Evolutionary conservation across 2,797 vertebrate genomes (phyloP).

Genomic region (Phataginus tricuspis): DNA sequence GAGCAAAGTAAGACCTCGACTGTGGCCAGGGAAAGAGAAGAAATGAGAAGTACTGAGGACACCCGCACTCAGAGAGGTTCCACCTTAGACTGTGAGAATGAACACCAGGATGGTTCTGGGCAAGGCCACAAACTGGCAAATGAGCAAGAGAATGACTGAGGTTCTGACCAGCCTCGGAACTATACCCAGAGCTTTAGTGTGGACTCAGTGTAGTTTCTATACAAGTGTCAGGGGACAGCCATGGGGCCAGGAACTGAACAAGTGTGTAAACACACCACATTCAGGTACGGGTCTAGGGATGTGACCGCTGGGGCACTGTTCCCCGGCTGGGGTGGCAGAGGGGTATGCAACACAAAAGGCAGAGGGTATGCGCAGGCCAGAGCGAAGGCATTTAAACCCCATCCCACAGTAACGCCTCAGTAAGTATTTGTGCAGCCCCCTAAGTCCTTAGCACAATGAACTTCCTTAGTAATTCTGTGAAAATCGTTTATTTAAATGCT

Average conservation of each 20-base stretch:
- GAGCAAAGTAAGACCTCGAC: neutral
- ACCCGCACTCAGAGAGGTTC: neutral
- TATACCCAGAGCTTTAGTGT: neutral
- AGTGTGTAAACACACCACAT: fast-evolving
- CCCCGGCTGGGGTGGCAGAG: fast-evolving
- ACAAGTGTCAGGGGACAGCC: neutral
- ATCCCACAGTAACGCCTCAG: neutral
- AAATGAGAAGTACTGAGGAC: neutral
- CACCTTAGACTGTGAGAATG: neutral
- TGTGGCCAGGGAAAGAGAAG: neutral
- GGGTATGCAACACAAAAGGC: neutral
- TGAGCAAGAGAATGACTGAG: neutral
- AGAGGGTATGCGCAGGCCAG: neutral
- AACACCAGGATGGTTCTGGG: neutral
- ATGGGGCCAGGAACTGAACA: neutral
- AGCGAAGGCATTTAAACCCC: neutral
- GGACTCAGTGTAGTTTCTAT: neutral
- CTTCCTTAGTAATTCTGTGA: neutral
- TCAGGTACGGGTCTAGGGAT: neutral
- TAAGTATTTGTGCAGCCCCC: neutral
- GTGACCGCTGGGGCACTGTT: too few relatives aligned
- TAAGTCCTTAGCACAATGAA: neutral
- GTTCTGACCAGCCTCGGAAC: neutral
- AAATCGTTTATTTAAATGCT: neutral
- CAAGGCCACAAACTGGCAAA: neutral